phyloP scores from a whole-genome alignment of 2,797 vertebrate species.

The Pipistrellus nathusii region DNA sequence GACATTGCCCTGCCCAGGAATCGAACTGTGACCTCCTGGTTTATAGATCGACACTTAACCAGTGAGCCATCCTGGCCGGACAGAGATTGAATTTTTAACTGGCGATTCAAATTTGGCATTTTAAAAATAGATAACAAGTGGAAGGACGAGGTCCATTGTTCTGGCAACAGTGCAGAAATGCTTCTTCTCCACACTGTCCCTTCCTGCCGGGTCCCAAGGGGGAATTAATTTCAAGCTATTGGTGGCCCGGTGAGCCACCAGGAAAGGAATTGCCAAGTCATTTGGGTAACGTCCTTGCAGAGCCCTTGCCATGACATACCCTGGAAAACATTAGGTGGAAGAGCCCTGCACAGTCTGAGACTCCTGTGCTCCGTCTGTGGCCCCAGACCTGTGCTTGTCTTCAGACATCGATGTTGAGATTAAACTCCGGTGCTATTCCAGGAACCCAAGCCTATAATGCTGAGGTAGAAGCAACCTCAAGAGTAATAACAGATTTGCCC shows the following conservation, averaged over 20 bases:
- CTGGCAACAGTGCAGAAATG: neutral
- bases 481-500: neutral
- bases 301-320: neutral
- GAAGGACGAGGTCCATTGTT: constrained; percentile 36
- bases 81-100: neutral
- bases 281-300: neutral
- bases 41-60: no score
- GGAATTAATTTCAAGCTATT: neutral
- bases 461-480: neutral
- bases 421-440: neutral
- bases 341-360: neutral
- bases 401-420: neutral
- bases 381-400: neutral
- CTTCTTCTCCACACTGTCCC: constrained; percentile 12
- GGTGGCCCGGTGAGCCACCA: neutral
- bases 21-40: no score
- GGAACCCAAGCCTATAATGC: neutral
- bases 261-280: neutral
- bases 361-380: neutral
- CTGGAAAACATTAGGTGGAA: neutral
- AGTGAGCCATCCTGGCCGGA: no score
- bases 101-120: neutral
- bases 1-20: no score
- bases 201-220: neutral
- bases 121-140: neutral